Percentiles rank a stretch among this genome's conserved stretches.
phyloP scores from a whole-genome alignment of 2,113 vertebrate species.

The Hirundichthys speculiger region DNA sequence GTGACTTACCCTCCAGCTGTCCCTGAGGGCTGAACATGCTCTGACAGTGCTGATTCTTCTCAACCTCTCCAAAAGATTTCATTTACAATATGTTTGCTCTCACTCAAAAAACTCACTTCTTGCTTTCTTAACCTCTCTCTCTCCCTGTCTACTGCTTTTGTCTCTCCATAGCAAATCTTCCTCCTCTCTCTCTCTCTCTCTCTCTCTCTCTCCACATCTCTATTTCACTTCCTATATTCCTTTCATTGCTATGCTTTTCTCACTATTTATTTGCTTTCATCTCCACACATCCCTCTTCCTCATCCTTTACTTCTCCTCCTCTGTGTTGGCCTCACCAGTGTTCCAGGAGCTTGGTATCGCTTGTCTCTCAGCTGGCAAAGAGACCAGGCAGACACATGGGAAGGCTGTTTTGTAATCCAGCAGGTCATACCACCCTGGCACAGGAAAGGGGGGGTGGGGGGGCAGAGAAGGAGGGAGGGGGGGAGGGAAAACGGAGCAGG shows the following conservation, averaged over 20 bases:
- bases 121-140: constrained; percentile 11
- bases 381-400: constrained; percentile 84
- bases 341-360: constrained; percentile 75
- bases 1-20: constrained; percentile 73
- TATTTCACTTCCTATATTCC: constrained; percentile 11
- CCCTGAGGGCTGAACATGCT: constrained; percentile 63
- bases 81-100: constrained; percentile 51
- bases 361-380: constrained; percentile 83
- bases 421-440: constrained; percentile 87
- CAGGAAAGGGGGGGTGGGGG: constrained; percentile 40
- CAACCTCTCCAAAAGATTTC: constrained; percentile 56
- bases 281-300: neutral
- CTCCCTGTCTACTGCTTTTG: constrained; percentile 10
- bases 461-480: constrained; percentile 26
- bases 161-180: constrained; percentile 16
- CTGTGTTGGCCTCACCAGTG: constrained; percentile 28
- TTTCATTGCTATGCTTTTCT: constrained; percentile 2
- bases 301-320: constrained; percentile 4
- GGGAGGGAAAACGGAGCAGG: constrained; percentile 36
- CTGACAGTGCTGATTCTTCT: constrained; percentile 58
- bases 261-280: constrained; percentile 14
- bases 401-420: constrained; percentile 91
- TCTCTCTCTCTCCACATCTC: neutral
- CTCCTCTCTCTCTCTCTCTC: neutral
- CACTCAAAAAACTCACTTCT: constrained; percentile 30